Conservation (phyloP, 2,797 vertebrate species). For the Octomys mimax region DNA sequence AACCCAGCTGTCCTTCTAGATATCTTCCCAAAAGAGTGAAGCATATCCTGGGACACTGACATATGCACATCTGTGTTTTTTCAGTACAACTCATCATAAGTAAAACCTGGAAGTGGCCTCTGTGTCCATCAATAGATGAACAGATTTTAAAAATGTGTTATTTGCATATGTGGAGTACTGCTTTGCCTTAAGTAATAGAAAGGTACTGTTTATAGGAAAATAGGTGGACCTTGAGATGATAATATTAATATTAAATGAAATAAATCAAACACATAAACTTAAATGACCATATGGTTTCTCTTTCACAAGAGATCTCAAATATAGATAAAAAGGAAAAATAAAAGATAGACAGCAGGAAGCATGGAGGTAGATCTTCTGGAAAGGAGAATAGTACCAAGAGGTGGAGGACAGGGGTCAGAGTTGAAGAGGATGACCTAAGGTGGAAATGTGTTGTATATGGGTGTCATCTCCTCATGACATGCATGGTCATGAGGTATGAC, state of each 20-base stretch:
- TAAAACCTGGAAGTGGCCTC: background rate
- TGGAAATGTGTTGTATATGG: background rate
- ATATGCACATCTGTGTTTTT: too few species aligned
- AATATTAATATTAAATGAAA: background rate
- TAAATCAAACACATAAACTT: background rate
- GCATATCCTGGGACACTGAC: background rate
- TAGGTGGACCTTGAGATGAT: background rate
- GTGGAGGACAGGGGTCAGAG: background rate
- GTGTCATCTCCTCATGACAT: background rate
- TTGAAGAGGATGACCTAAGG: background rate
- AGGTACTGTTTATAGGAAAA: background rate
- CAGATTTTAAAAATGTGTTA: background rate
- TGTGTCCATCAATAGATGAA: background rate
- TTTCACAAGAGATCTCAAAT: background rate
- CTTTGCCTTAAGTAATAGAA: background rate
- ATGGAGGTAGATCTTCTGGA: background rate
- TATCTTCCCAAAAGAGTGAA: background rate
- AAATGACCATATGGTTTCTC: background rate
- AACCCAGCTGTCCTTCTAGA: background rate
- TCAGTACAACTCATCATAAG: background rate
- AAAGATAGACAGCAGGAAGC: background rate
- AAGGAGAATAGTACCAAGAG: background rate
- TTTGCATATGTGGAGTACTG: background rate
- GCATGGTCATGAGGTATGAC: background rate
- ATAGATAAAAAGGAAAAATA: background rate